Base-by-base conservation (phyloP, 2,797 vertebrate genomes). In the Tachyglossus aculeatus region DNA sequence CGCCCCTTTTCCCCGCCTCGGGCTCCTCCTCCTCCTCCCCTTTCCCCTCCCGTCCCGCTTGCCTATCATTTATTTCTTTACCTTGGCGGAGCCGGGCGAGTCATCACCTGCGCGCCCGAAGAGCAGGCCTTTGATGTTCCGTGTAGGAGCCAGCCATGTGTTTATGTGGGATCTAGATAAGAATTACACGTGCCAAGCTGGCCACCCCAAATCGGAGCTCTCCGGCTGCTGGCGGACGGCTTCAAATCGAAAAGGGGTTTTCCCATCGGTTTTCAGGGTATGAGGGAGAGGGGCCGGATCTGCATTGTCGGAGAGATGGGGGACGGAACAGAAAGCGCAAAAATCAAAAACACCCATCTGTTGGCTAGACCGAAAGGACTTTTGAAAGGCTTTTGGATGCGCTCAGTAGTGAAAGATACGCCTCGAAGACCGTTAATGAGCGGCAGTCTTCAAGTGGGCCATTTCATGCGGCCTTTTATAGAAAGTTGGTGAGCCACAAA, bases 321-420 rank as follows among this genome's bases (percentile, higher is more conserved):
- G n/a, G n/a, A n/a, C n/a, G n/a, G n/a, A n/a, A n/a, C n/a, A 84
- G 72, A 75, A 84, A 80, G 86, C 86, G 79, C 70, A 74, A 82
- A 87, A 77, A 87, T 81, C 81, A 76, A 65, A 83, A 75, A 24
- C 33, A 55, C n/a, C 64, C 66, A 88, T 86, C 86, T 80, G 80
- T 83, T 82, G 77, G 78, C 82, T 85, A 74, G 84, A 82, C 71
- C 79, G n/a, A 65, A 69, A 80, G 80, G 67, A 67, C 74, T 77
- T 77, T 71, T 73, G 76, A 84, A 83, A 78, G 74, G 38, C 81
- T 86, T 84, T 86, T 84, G 75, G 81, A 85, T 80, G 72, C 71
- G 58, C 70, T 85, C 85, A 81, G 71, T 67, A 74, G 76, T 73
- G 60, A 88, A 83, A 83, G 84, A 80, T 82, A 80, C 70, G 45